Evolutionary conservation across 2,797 vertebrate species (phyloP).

Genomic region (Naso thynnoides): DNA sequence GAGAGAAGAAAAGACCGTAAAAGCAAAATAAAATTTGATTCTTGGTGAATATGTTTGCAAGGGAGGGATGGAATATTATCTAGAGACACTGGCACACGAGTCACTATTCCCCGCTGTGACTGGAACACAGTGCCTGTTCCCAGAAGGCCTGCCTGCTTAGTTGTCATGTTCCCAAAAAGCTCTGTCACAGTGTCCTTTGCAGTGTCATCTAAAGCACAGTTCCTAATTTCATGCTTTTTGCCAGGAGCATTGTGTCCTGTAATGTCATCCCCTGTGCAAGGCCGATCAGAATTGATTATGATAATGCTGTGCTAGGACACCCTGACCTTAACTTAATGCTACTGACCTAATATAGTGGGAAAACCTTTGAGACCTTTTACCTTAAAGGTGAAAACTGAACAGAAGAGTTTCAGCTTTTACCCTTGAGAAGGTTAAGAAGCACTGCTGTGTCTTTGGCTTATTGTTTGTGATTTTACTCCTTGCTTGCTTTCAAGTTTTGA

Average conservation of each 20-base stretch:
- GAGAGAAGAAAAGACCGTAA: slow-evolving; percentile 6
- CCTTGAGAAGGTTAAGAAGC: slow-evolving; percentile 6
- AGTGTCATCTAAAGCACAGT: slow-evolving; percentile 39
- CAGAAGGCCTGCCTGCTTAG: slow-evolving; percentile 66
- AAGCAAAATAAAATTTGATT: slow-evolving; percentile 26
- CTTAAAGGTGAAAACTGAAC: neutral
- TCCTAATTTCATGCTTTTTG: slow-evolving; percentile 37
- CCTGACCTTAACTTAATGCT: slow-evolving; percentile 46
- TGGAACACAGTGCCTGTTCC: slow-evolving; percentile 60
- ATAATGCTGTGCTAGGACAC: slow-evolving; percentile 40
- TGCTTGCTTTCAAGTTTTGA: too few relatives aligned
- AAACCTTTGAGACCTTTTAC: slow-evolving; percentile 31
- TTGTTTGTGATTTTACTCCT: neutral
- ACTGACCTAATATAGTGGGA: slow-evolving; percentile 36
- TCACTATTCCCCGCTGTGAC: slow-evolving; percentile 57
- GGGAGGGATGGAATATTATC: slow-evolving; percentile 45
- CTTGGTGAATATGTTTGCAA: slow-evolving; percentile 34
- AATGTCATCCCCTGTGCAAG: slow-evolving; percentile 14
- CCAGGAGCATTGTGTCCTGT: slow-evolving; percentile 18
- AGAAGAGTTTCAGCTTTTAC: slow-evolving; percentile 14
- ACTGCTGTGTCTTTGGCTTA: neutral
- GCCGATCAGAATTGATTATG: slow-evolving; percentile 49
- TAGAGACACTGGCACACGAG: slow-evolving; percentile 42
- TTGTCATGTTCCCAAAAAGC: slow-evolving; percentile 65
- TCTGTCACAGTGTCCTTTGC: slow-evolving; percentile 48